phyloP scores from a whole-genome alignment of 2,113 vertebrate genomes.

The Acanthochromis polyacanthus region DNA sequence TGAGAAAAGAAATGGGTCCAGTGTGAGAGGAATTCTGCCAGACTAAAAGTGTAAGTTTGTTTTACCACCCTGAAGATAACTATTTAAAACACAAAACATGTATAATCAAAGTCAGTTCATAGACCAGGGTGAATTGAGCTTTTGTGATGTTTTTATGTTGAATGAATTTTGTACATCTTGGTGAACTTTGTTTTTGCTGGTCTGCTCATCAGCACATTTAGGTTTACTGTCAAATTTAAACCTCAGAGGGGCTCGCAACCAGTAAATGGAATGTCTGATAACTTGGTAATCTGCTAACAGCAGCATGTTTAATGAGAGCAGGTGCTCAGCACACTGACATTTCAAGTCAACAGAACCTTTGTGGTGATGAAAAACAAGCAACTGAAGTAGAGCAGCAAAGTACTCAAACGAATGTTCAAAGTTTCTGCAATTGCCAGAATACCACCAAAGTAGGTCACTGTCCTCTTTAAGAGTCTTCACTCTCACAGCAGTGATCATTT shows the following conservation, averaged over 20 bases:
- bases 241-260: background rate
- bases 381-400: slow-evolving; percentile 64
- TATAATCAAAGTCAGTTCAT: background rate
- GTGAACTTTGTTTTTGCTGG: background rate
- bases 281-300: slow-evolving; percentile 22
- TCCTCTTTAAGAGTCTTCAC: slow-evolving; percentile 53
- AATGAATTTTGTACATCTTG: background rate
- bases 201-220: slow-evolving; percentile 4
- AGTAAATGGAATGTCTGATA: background rate
- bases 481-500: slow-evolving; percentile 23
- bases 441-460: slow-evolving; percentile 81
- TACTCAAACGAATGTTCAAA: slow-evolving; percentile 39
- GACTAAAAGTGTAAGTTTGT: slow-evolving; percentile 33
- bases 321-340: slow-evolving; percentile 2
- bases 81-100: background rate
- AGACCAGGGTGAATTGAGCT: background rate
- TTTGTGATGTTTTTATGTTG: background rate
- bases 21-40: background rate
- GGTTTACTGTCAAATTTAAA: background rate
- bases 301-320: slow-evolving; percentile 44
- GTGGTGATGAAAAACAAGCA: slow-evolving; percentile 56
- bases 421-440: slow-evolving; percentile 49
- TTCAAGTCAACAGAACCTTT: slow-evolving; percentile 27
- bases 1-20: background rate
- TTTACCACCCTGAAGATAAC: background rate